These are phyloP conservation scores for Perdix hodgsoniae DNA, from an alignment of 2,797 vertebrate species.

Conservation along the genomic window DNA sequence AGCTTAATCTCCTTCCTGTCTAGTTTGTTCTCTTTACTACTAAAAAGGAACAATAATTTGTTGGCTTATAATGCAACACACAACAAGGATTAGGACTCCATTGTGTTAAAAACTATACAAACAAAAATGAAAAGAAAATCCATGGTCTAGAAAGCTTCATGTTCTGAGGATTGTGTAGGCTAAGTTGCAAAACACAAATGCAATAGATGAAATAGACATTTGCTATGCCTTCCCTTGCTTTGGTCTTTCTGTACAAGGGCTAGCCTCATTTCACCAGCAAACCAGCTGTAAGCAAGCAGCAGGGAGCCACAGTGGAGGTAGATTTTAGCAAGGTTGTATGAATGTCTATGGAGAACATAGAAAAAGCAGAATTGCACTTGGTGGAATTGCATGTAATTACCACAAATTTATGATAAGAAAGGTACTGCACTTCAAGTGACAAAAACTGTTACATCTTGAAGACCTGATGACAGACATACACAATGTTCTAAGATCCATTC, in stretches of 20 bases:
- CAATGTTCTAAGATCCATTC: not conserved
- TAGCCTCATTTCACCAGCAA: not conserved
- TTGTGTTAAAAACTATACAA: not conserved
- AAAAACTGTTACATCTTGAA: not conserved
- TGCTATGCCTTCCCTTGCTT: not conserved
- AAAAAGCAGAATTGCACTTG: not conserved
- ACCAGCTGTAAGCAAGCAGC: not conserved
- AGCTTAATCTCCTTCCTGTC: not conserved
- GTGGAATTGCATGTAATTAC: not conserved
- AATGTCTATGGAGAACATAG: not conserved
- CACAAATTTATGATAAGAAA: not conserved
- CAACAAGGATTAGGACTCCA: not conserved
- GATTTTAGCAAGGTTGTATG: not conserved
- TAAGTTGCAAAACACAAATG: not conserved
- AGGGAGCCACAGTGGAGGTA: not conserved
- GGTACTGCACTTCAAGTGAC: not conserved
- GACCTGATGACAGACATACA: not conserved
- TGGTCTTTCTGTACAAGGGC: not conserved
- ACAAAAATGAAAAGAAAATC: not conserved
- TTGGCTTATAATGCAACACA: not conserved
- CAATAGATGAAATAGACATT: not conserved
- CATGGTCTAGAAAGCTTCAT: not conserved
- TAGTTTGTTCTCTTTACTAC: not conserved
- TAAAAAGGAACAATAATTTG: not conserved
- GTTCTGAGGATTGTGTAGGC: not conserved